Base-by-base conservation (phyloP, 2,888 invertebrate species). In the Epinotia demarniana region DNA sequence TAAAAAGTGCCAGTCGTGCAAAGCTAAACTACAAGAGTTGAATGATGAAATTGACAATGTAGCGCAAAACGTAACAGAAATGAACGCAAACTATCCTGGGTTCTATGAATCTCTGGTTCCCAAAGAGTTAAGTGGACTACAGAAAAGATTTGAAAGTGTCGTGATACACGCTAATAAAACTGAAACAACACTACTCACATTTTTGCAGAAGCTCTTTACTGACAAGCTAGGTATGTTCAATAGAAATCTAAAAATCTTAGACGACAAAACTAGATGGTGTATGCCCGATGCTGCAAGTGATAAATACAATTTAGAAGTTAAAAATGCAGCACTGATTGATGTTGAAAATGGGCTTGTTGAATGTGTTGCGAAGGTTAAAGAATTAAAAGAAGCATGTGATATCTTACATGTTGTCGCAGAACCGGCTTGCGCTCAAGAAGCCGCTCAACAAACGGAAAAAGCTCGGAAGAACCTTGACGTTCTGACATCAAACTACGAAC, bases 231-330 rank as follows among this genome's bases (percentile, higher is more conserved):
- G 96, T 64, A 97, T 97, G 85, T 94, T 98, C 55, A 97, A 97
- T 82, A 95, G 98, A 81, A 96, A 97, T 85, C 95, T 99, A 12
- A 95, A 96, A 69, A 96, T 97, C 1, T 96, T 97, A 79, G 96
- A 97, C 78, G 99, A 99, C 85, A 99, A 99, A 89, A 96, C 98
- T 0, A 95, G 96, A 16, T 99, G 99, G 98, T 99, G 99, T 87
- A 95, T 96, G 83, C 98, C 98, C 0, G 98, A 99, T 85, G 95
- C 97, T 1, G 96, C 96, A 49, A 98, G 98, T 84, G 99, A 99
- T 85, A 97, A 97, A 87, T 99, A 98, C 87, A 98, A 98, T 86
- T 94, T 99, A 43, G 98, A 99, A 93, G 98, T 98, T 0, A 99
- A 99, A 91, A 95, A 97, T 82, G 96, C 97, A 1, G 97, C 98